A percentile compares a stretch with the other conserved stretches of the same genome.
These are phyloP conservation scores for Cordylochernes scorpioides DNA, from an alignment of 2,888 invertebrate genomes.

Conservation along the genomic window DNA sequence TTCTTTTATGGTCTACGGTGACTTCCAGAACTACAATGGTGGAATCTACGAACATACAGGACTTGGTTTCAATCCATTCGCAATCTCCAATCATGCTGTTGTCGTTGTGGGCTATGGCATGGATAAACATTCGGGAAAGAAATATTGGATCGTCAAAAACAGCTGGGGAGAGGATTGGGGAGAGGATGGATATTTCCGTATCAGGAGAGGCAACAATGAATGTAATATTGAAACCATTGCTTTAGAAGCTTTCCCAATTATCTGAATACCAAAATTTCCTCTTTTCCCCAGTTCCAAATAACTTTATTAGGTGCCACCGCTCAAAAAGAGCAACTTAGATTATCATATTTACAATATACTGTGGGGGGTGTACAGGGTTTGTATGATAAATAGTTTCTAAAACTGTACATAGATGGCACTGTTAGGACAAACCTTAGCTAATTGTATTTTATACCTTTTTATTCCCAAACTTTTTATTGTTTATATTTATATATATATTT, in stretches of 20 bases:
- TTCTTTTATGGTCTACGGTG: slow-evolving; percentile 24
- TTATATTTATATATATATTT: no score
- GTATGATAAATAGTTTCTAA: no score
- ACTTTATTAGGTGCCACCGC: no score
- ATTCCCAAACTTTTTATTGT: no score
- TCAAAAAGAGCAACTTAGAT: no score
- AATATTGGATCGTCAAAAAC: slow-evolving; percentile 18
- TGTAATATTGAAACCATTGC: slow-evolving; percentile 12
- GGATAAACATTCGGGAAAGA: slow-evolving; percentile 17
- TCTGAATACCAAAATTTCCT: no score
- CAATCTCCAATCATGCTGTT: slow-evolving; percentile 22
- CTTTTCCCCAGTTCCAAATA: no score
- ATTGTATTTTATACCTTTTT: no score
- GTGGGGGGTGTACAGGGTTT: no score
- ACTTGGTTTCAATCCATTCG: slow-evolving; percentile 22
- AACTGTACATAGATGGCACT: no score
- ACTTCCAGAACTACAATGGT: slow-evolving; percentile 20
- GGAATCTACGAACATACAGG: slow-evolving; percentile 26
- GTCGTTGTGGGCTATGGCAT: slow-evolving; percentile 24
- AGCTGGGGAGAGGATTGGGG: slow-evolving; percentile 18
- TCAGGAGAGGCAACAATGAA: slow-evolving; percentile 16
- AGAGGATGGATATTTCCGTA: slow-evolving; percentile 18
- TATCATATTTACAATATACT: no score
- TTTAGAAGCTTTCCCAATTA: slow-evolving; percentile 10
- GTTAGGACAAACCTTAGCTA: no score